Percentiles rank a stretch among this genome's conserved stretches.
Conservation (phyloP, 2,888 invertebrate species). For the Aphodius granarius region DNA sequence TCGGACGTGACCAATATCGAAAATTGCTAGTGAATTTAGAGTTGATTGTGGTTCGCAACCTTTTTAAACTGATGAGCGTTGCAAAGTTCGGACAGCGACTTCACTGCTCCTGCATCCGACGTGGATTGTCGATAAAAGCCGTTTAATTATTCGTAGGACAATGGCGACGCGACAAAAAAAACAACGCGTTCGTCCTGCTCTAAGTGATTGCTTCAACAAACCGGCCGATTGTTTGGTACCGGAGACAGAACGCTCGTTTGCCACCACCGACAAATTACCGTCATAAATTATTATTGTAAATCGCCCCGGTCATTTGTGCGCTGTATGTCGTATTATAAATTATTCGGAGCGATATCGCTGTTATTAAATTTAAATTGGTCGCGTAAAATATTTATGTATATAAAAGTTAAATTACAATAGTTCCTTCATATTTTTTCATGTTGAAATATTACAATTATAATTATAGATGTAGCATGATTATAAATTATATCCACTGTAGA, state of each 20-base stretch:
- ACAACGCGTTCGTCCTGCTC: not conserved
- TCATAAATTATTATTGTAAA: not conserved
- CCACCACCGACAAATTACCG: not conserved
- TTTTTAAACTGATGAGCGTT: not conserved
- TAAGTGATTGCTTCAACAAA: not conserved
- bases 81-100: not conserved
- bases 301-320: not conserved
- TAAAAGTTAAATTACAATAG: no score
- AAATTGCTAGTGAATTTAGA: not conserved
- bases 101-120: not conserved
- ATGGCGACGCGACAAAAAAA: not conserved
- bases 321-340: not conserved
- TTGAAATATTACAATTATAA: no score
- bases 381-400: not conserved
- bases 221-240: not conserved
- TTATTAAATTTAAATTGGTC: not conserved
- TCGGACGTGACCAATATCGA: not conserved
- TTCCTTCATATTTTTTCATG: no score
- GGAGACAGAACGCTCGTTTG: not conserved
- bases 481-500: no score
- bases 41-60: not conserved
- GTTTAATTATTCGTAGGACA: not conserved
- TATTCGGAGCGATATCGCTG: not conserved
- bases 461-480: no score
- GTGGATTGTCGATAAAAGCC: not conserved